These are phyloP conservation scores for Noctua comes DNA, from an alignment of 2,888 invertebrate species.

Conservation along the genomic window DNA sequence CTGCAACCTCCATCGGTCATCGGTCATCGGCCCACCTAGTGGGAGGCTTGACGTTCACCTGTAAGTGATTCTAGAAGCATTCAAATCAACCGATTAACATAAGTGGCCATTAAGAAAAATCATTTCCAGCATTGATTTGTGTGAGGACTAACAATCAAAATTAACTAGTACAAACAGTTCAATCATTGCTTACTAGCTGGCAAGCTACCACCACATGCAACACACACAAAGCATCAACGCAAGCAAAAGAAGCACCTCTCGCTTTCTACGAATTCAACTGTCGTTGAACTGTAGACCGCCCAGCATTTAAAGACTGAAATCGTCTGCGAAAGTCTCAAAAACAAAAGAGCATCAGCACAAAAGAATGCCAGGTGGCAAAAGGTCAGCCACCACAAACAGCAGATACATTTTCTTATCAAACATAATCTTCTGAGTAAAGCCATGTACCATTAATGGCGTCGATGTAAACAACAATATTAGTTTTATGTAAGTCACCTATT, in stretches of 20 bases:
- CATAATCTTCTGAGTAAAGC: conserved; percentile 48
- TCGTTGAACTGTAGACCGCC: neutral
- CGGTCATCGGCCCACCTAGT: too few relatives aligned
- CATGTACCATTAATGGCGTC: conserved; percentile 55
- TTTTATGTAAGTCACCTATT: conserved; percentile 74
- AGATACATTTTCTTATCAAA: conserved; percentile 49
- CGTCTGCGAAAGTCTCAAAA: neutral
- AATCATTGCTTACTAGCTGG: neutral
- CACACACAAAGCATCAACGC: too few relatives aligned
- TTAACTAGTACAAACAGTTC: too few relatives aligned
- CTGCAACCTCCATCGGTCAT: too few relatives aligned
- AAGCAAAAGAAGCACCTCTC: neutral
- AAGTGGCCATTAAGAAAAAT: too few relatives aligned
- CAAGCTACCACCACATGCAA: neutral
- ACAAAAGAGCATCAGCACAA: neutral
- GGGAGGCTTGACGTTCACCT: too few relatives aligned
- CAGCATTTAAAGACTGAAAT: neutral
- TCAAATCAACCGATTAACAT: too few relatives aligned
- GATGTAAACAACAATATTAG: conserved; percentile 58
- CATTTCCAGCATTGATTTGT: too few relatives aligned
- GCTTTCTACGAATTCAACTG: neutral
- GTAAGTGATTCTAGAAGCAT: too few relatives aligned
- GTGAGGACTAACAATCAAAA: too few relatives aligned
- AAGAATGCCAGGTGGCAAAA: conserved; percentile 22
- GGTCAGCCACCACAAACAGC: conserved; percentile 22